Evolutionary conservation across 2,797 vertebrate genomes (phyloP), one percentile per base, ranked within the genome.

Genomic region (Perodicticus potto): DNA sequence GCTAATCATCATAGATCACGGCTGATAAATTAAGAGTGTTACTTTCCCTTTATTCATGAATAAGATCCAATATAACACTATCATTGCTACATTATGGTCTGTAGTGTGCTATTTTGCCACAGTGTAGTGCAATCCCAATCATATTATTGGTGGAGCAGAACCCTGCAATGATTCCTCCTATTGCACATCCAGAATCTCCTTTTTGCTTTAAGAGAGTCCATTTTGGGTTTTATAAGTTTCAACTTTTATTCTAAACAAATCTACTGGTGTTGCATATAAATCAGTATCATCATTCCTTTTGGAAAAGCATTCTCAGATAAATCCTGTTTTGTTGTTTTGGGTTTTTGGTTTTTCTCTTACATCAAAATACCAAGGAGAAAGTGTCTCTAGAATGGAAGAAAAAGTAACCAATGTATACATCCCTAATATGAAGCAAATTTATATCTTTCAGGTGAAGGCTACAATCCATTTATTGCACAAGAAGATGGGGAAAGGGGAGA

Each of bases 31-130:
- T 61, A 57, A 34, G 94, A 86, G 55, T 40, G 96, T 86, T 85
- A 55, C 45, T 97, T 85, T 49, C 32, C 69, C 87, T 73, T 95
- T 93, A 93, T 72, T 96, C 88, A 72, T 43, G 63, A 70, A 78
- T 82, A 92, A 89, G 65, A 89, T 69, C 70, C 94, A 91, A 78
- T 87, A 70, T 29, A 89, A 59, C 43, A 93, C 84, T 37, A 20
- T 89, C 59, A 65, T 14, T 74, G 57, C 53, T 70, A 59, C 10
- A 45, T 57, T 45, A 63, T 23, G 32, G 69, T 82, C 84, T 87
- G 32, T 49, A 82, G 25, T 9, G 6, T 67, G 32, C 29, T 20
- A 14, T 69, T 89, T 65, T 45, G 4, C 49, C 57, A 40, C 34
- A 34, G 73, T 76, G 76, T 19, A 2, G 65, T 32, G 2, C 55